Percentiles rank a stretch among this genome's conserved stretches.
Conservation (phyloP, 2,888 invertebrate genomes). For the Lissonota sp. region DNA sequence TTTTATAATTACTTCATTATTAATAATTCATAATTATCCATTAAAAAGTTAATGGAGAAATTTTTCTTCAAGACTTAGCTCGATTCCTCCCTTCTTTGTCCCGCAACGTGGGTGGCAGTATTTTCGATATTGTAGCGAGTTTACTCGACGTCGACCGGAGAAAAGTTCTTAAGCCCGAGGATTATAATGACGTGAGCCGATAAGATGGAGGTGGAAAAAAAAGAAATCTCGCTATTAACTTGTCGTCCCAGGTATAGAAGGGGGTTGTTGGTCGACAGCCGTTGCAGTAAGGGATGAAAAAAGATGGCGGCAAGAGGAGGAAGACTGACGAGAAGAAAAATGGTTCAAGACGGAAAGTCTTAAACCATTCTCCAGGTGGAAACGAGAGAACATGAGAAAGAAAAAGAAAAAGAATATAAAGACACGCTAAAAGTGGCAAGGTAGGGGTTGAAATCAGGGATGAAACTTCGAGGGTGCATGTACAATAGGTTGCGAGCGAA, state of each 20-base stretch:
- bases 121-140: not conserved
- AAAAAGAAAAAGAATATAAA: constrained; percentile 34
- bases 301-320: constrained; percentile 7
- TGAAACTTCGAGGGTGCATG: constrained; percentile 21
- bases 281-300: constrained; percentile 9
- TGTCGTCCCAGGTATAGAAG: constrained; percentile 54
- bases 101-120: no score
- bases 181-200: constrained; percentile 73
- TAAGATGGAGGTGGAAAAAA: constrained; percentile 68
- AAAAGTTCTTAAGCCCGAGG: constrained; percentile 72
- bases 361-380: constrained; percentile 21
- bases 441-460: not conserved
- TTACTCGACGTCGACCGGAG: constrained; percentile 42
- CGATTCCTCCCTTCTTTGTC: not conserved
- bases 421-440: constrained; percentile 18
- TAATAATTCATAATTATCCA: no score
- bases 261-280: constrained; percentile 50
- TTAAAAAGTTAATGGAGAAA: not conserved
- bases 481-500: constrained; percentile 13
- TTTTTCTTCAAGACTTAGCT: constrained; percentile 4
- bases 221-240: constrained; percentile 70
- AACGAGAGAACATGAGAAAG: constrained; percentile 45
- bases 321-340: constrained; percentile 47
- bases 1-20: no score
- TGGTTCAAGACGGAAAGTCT: constrained; percentile 40